Evolutionary conservation across 2,797 vertebrate species (phyloP).

Genomic region (Sciurus carolinensis): DNA sequence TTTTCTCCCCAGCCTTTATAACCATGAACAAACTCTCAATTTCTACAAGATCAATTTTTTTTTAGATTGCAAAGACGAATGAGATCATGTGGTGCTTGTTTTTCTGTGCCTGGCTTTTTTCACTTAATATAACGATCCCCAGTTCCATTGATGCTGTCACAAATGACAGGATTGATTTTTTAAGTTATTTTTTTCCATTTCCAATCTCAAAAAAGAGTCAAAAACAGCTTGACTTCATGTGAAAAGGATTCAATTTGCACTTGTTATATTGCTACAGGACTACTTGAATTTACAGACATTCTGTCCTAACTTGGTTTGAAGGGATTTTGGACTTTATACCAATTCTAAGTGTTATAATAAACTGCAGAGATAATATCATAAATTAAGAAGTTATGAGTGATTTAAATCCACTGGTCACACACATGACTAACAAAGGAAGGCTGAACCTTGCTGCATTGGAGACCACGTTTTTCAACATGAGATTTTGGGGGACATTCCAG

Average conservation of each 20-base stretch:
- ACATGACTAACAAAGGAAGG: neutral
- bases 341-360: neutral
- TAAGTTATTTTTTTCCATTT: neutral
- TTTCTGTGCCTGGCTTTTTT: constrained; percentile 5
- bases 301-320: neutral
- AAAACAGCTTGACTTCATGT: neutral
- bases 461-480: no score
- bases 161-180: constrained; percentile 36
- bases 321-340: neutral
- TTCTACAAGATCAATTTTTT: neutral
- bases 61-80: neutral
- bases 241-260: neutral
- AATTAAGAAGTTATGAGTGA: neutral
- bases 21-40: neutral
- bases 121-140: neutral
- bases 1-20: neutral
- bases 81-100: neutral
- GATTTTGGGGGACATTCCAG: no score
- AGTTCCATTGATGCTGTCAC: neutral
- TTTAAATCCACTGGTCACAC: neutral
- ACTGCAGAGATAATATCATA: neutral
- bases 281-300: neutral
- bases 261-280: neutral
- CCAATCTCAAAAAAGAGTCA: neutral
- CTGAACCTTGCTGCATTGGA: neutral